These are phyloP conservation scores for Berghia stephanieae DNA, from an alignment of 1,140 invertebrate genomes.

Conservation along the genomic window DNA sequence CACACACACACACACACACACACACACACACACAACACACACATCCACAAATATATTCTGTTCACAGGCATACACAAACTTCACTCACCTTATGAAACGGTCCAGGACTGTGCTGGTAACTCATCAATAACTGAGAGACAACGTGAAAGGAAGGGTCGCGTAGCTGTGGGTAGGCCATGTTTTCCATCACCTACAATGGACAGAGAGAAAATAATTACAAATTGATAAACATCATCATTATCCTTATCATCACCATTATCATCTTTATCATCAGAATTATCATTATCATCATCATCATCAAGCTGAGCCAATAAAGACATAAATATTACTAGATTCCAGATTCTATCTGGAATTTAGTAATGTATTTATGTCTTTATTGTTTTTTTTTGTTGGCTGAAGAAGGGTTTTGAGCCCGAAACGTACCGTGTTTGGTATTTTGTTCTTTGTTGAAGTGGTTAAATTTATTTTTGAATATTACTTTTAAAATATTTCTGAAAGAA, in stretches of 20 bases:
- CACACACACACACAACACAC: not conserved
- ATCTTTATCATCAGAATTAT: no score
- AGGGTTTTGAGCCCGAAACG: no score
- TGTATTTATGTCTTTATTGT: no score
- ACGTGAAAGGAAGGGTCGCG: slow-evolving; percentile 52
- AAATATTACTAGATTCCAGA: no score
- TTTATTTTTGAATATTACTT: not conserved
- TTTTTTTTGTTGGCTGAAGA: no score
- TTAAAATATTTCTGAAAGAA: not conserved
- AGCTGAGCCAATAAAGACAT: no score
- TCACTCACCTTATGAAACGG: slow-evolving; percentile 62
- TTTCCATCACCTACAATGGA: slow-evolving; percentile 59
- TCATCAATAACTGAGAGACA: slow-evolving; percentile 57
- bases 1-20: not conserved
- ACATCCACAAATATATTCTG: not conserved
- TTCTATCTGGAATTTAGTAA: no score
- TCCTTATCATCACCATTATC: not conserved
- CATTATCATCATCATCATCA: no score
- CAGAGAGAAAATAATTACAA: slow-evolving; percentile 27
- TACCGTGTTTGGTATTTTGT: no score
- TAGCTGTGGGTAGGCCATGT: slow-evolving; percentile 46
- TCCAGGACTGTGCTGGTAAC: slow-evolving; percentile 60
- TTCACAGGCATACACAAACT: not conserved
- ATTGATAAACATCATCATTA: not conserved
- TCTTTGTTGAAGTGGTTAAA: not conserved